Evolutionary conservation across 30 jellyfish, hydroid and myxozoan species (phyloP).

Genomic region (Calvadosia cruxmelitensis): DNA sequence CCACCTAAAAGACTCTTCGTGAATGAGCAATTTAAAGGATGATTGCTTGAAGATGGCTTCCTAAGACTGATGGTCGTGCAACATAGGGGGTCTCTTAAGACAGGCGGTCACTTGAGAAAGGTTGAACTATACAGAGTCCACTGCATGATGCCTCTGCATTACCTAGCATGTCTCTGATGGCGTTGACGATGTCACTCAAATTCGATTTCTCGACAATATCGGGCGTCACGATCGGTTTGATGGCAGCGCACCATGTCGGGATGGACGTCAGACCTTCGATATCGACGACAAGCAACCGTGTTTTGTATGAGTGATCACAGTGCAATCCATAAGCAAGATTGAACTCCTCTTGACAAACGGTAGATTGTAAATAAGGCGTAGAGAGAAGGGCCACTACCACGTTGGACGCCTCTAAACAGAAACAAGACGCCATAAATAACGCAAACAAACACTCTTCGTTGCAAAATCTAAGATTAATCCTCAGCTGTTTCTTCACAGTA

Average conservation of each 20-base stretch:
- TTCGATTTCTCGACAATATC: neutral
- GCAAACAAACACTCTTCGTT: neutral
- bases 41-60: too few species aligned
- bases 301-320: slow-evolving; percentile 32
- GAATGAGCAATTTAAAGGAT: too few species aligned
- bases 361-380: slow-evolving; percentile 52
- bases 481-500: neutral
- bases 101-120: too few species aligned
- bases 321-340: slow-evolving; percentile 74
- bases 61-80: too few species aligned
- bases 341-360: slow-evolving; percentile 91
- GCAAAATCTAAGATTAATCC: neutral
- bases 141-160: slow-evolving; percentile 27
- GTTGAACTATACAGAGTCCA: too few species aligned
- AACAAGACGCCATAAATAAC: neutral
- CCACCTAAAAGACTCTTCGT: too few species aligned
- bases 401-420: slow-evolving; percentile 33
- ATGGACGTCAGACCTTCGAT: slow-evolving; percentile 36
- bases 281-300: slow-evolving; percentile 33
- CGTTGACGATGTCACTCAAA: neutral
- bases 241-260: slow-evolving; percentile 71
- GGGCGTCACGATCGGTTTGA: slow-evolving; percentile 15
- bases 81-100: too few species aligned
- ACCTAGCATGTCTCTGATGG: neutral
- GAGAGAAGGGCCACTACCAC: slow-evolving; percentile 62